Evolutionary conservation across 2,113 vertebrate species (phyloP).

Genomic region (Noturus placidus): DNA sequence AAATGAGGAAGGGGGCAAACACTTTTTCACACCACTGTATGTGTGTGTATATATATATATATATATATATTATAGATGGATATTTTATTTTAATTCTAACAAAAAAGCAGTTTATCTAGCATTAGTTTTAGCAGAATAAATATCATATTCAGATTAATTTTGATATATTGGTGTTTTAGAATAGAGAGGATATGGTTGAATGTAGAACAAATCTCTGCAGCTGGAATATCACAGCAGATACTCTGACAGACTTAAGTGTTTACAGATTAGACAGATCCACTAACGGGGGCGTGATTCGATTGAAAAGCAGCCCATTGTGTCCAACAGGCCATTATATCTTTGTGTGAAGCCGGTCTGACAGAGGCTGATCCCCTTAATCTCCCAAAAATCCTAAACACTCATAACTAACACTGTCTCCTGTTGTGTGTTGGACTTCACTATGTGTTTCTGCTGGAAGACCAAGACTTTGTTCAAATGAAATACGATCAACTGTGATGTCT

Average conservation of each 20-base stretch:
- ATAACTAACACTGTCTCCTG: background rate
- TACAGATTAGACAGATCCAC: background rate
- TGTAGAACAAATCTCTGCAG: background rate
- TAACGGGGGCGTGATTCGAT: background rate
- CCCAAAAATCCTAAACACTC: background rate
- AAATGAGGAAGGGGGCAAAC: no score
- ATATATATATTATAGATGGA: no score
- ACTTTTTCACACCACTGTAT: no score
- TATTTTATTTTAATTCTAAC: background rate
- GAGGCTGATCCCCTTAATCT: background rate
- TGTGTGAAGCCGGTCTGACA: background rate
- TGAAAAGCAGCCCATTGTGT: background rate
- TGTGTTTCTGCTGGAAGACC: background rate
- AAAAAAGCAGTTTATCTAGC: background rate
- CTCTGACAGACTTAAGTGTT: background rate
- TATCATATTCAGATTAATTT: background rate
- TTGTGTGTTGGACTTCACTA: background rate
- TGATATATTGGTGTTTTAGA: background rate
- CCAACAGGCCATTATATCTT: background rate
- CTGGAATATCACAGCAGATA: background rate
- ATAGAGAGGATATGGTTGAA: background rate
- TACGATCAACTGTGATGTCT: background rate
- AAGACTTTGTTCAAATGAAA: background rate
- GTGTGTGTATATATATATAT: no score
- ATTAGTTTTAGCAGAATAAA: background rate